Conservation (phyloP, 2,113 vertebrate species). For the Sceloporus tristichus region DNA sequence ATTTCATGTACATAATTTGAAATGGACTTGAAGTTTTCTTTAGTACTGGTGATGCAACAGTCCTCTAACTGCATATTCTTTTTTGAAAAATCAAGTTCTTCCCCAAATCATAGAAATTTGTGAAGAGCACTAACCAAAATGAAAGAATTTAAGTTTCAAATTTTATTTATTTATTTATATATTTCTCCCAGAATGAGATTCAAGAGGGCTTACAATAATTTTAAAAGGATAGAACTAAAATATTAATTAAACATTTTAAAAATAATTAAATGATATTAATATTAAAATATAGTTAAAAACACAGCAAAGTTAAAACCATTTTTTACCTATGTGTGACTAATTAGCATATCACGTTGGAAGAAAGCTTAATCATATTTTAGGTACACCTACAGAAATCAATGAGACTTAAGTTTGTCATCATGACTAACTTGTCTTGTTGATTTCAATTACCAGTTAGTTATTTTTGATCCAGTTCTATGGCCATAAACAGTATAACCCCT, state of each 20-base stretch:
- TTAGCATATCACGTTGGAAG: background rate
- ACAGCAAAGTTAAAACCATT: no score
- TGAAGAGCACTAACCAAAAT: slow-evolving; percentile 65
- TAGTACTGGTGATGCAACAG: background rate
- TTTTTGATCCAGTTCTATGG: no score
- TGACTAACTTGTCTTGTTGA: background rate
- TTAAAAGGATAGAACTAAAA: no score
- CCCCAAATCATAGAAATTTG: background rate
- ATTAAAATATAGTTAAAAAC: no score
- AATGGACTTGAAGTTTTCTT: background rate
- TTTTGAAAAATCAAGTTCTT: background rate
- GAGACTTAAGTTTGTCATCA: background rate
- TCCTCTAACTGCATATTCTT: background rate
- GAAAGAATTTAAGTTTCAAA: slow-evolving; percentile 65
- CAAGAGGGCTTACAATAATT: no score
- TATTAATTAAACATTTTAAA: no score
- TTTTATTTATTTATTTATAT: background rate
- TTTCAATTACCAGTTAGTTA: background rate
- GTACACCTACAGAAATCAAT: background rate
- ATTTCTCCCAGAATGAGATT: no score
- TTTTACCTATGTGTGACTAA: slow-evolving; percentile 53
- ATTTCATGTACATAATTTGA: background rate
- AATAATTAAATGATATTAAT: no score
- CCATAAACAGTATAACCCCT: background rate
- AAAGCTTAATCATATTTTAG: background rate